Conservation (phyloP, 2,888 invertebrate species). For the Nezara viridula region DNA sequence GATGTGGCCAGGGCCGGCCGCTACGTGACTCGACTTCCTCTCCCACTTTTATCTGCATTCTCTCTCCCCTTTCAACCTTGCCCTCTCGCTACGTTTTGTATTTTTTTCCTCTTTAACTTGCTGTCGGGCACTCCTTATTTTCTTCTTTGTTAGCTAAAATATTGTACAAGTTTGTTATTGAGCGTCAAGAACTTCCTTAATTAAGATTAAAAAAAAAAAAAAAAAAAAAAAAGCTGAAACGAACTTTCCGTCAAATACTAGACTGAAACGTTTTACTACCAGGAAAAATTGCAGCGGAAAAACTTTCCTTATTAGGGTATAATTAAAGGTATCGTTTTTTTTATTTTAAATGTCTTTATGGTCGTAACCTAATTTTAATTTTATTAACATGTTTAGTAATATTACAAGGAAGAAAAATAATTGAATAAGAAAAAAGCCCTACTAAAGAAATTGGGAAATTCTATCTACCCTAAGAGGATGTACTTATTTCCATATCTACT, state of each 20-base stretch:
- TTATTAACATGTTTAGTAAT: no score
- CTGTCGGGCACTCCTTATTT: constrained; percentile 5
- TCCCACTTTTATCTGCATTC: constrained; percentile 7
- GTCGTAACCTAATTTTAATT: neutral
- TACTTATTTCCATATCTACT: no score
- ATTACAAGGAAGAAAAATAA: no score
- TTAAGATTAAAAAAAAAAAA: neutral
- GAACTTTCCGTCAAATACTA: neutral
- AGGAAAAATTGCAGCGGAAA: neutral
- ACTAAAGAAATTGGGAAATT: no score
- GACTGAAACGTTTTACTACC: neutral
- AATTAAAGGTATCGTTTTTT: neutral
- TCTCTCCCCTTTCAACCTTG: neutral
- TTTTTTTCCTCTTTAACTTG: constrained; percentile 15
- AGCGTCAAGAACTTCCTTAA: neutral
- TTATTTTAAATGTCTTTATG: neutral
- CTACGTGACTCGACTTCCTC: neutral
- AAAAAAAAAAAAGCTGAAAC: neutral
- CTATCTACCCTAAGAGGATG: no score
- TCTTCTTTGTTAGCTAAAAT: constrained; percentile 2
- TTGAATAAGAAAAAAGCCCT: no score
- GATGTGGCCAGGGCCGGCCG: neutral
- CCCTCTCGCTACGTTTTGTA: neutral
- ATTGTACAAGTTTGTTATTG: constrained; percentile 35
- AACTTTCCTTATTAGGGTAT: neutral